Evolutionary conservation across 2,888 invertebrate genomes (phyloP).

Genomic region (Dicyrtomina minuta): DNA sequence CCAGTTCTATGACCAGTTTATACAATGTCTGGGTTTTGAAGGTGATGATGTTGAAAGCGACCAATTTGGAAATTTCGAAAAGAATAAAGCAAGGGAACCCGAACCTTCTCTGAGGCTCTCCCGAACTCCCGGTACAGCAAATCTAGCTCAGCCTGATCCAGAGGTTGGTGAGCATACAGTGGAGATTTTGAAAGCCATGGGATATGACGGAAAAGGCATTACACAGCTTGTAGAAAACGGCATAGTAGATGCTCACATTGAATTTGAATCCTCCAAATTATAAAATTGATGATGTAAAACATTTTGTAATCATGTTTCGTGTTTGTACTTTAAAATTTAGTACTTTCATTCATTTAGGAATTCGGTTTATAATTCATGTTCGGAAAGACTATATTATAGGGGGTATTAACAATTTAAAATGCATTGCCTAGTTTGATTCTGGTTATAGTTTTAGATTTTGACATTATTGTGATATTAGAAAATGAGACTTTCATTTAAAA

Average conservation of each 20-base stretch:
- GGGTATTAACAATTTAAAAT: too few species aligned
- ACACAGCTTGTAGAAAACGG: constrained; percentile 57
- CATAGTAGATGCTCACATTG: constrained; percentile 54
- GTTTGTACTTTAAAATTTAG: too few species aligned
- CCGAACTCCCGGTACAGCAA: constrained; percentile 69
- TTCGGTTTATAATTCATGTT: too few species aligned
- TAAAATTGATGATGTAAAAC: too few species aligned
- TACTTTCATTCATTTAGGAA: too few species aligned
- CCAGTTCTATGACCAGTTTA: constrained; percentile 77
- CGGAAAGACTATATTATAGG: too few species aligned
- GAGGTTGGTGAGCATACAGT: constrained; percentile 68
- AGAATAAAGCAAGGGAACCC: constrained; percentile 59
- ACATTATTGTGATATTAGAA: too few species aligned
- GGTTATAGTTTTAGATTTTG: too few species aligned
- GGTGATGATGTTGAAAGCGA: constrained; percentile 61
- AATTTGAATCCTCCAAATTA: neutral
- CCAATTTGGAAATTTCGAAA: constrained; percentile 66
- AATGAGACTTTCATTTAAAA: too few species aligned
- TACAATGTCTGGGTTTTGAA: constrained; percentile 69
- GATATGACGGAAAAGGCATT: constrained; percentile 65
- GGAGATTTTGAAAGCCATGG: constrained; percentile 67
- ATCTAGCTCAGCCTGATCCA: constrained; percentile 57
- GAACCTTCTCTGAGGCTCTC: constrained; percentile 77
- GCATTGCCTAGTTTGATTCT: too few species aligned
- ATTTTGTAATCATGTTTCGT: too few species aligned